Conservation (phyloP, 2,797 vertebrate genomes). For the Euphonia xanthogaster region DNA sequence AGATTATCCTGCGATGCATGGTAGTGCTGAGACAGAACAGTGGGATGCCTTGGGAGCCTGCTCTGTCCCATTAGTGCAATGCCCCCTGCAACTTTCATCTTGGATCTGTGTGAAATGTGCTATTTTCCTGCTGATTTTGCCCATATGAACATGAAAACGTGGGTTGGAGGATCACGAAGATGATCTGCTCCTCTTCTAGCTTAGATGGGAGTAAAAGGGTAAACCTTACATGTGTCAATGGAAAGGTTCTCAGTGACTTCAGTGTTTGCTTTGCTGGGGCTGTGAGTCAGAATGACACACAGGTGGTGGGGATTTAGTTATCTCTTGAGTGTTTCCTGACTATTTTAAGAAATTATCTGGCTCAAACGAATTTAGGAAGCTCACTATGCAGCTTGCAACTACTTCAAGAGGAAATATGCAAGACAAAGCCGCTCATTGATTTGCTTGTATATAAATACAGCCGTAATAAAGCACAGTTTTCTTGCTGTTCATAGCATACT, state of each 20-base stretch:
- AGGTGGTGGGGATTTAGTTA: neutral
- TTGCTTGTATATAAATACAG: neutral
- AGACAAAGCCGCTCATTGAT: neutral
- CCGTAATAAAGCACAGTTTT: neutral
- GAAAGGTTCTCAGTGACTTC: neutral
- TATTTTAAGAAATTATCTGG: neutral
- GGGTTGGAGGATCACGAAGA: neutral
- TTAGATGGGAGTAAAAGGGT: neutral
- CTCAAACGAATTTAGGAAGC: neutral
- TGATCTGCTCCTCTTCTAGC: neutral
- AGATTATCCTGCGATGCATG: neutral
- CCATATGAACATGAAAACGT: neutral
- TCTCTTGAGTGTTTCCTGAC: neutral
- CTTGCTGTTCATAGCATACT: neutral
- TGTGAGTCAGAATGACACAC: neutral
- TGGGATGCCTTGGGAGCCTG: neutral
- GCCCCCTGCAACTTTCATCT: neutral
- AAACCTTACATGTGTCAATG: neutral
- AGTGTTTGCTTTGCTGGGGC: neutral
- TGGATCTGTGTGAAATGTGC: neutral
- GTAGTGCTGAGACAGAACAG: neutral
- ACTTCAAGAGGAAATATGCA: neutral
- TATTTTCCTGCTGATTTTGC: neutral
- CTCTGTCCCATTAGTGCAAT: neutral
- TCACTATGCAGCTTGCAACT: neutral